Base-by-base conservation (phyloP, 2,888 invertebrate genomes). In the Ditula angustiorana region DNA sequence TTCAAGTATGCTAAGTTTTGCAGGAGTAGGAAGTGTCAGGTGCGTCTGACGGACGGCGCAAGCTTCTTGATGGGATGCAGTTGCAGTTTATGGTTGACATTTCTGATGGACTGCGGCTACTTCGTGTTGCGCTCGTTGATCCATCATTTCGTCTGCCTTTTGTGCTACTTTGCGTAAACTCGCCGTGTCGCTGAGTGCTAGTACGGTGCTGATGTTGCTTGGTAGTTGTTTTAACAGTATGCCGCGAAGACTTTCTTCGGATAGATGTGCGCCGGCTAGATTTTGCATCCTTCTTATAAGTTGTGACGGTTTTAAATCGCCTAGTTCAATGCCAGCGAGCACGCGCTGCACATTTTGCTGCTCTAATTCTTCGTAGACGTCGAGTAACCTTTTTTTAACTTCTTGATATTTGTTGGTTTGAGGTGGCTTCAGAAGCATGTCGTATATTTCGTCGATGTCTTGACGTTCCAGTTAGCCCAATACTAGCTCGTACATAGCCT, bases 181-280 rank as follows among this genome's bases (percentile, higher is more conserved):
- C 13, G 50, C 50, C 23, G 3, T 23, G 2, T 47, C 23, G 1
- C 21, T 21, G 19, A 47, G 19, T 21, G 16, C 19, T 11, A 50
- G 26, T n/a, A 50, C 24, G 13, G 50, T n/a, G n/a, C 50, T 7
- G 19, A 56, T 13, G 16, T 56, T 37, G 24, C 26, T 41, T 26
- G 56, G 56, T 2, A 56, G 41, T 13, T 56, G 56, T 7, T 2
- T 19, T n/a, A 24, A 26, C 56, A 41, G 44, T 19, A 26, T 41
- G 23, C 37, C 16, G 16, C 37, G 56, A 2, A 56, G 26, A 8
- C 44, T 56, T 41, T 4, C 37, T 13, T 56, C 56, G 0, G 56
- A 41, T 13, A 56, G n/a, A 13, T 56, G 37, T 0, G 26, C 41
- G 8, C 41, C 41, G 19, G 41, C 37, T 16, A 56, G n/a, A 16